phyloP scores from a whole-genome alignment of 2,888 invertebrate species.

The Dasysyrphus albostriatus region DNA sequence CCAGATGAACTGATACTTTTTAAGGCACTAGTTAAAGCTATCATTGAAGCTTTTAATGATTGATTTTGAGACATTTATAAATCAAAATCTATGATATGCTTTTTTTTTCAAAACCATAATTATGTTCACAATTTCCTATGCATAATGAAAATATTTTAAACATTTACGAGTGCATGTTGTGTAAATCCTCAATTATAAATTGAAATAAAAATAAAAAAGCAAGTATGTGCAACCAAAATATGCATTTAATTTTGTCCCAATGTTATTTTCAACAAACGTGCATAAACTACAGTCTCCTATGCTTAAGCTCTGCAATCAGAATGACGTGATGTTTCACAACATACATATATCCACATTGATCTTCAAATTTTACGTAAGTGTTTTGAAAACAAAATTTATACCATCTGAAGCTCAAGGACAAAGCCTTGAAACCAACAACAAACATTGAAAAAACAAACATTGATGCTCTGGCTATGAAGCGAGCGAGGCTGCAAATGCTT shows the following conservation, averaged over 20 bases:
- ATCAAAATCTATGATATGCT: too few species aligned
- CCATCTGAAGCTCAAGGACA: conserved; percentile 1
- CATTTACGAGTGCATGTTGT: too few species aligned
- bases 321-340: neutral
- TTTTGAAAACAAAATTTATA: neutral
- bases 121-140: too few species aligned
- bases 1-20: too few species aligned
- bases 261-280: neutral
- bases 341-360: neutral
- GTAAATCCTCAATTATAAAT: too few species aligned
- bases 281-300: neutral
- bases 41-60: too few species aligned
- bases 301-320: neutral
- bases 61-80: too few species aligned
- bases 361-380: neutral
- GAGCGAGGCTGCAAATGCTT: neutral
- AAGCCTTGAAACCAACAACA: conserved; percentile 15
- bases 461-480: neutral
- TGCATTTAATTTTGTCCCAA: neutral
- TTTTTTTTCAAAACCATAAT: too few species aligned
- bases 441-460: conserved; percentile 16
- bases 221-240: too few species aligned
- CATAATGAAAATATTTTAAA: too few species aligned
- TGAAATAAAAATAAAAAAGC: too few species aligned
- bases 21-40: too few species aligned